Base-by-base conservation (phyloP, 2,113 vertebrate genomes). In the Lasiurus borealis region DNA sequence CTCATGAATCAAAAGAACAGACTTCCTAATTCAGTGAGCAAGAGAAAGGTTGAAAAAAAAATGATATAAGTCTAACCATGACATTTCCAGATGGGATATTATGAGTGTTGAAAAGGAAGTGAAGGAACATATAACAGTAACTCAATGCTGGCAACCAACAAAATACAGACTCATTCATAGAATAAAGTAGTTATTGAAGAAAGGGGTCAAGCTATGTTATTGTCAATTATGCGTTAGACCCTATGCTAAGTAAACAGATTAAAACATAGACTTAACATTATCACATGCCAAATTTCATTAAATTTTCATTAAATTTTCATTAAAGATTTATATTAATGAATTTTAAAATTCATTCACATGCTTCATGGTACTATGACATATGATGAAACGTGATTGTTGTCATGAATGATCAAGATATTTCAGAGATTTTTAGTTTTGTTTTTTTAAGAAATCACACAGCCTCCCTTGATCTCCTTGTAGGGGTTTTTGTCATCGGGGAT, bases 381-480 rank as follows among this genome's bases (percentile, higher is more conserved):
- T 31, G 6, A 36, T 84, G 36, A 72, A 64, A 71, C 54, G 36
- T 62, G 29, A 83, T 18, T 12, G 85, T 78, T 81, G 0, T 72
- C 64, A 68, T 85, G 93, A 92, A 80, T 72, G 84, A 57, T 68
- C 21, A n/a, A 86, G n/a, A 91, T 96, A 87, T 95, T 83, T 76
- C 86, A 82, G 64, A 8, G 44, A 81, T 27, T 54, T 52, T 64
- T n/a, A 0, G 62, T 27, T 18, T 80, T 78, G 8, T n/a, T 27
- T 93, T 71, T 85, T 98, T 99, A 99, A 91, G 98, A 99, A 98
- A 99, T 98, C 93, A 99, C 98, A 96, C 99, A 99, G 93, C 99
- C 99, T 96, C 99, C 99, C 94, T 99, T 99, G 97, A 99, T 99
- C 97, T 99, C 99, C 98, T 99, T 99, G 98, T 99, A 99, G 71